Evolutionary conservation across 2,888 invertebrate species (phyloP), one percentile per base, ranked within the genome.

Genomic region (Drosophila setosimentum): DNA sequence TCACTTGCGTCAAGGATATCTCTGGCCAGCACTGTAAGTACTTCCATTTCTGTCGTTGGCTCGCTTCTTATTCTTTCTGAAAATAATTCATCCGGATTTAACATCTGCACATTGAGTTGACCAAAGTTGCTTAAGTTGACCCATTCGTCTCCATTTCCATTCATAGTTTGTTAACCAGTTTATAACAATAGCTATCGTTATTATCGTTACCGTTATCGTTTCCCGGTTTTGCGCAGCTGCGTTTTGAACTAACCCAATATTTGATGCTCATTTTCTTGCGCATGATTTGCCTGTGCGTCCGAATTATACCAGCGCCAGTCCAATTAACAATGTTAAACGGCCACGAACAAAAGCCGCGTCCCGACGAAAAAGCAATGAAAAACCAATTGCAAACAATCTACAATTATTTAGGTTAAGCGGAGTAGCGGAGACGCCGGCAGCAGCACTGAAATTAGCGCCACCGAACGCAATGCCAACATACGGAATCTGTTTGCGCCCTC

Each of bases 401-500:
- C 65, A 87, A 86, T 82, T 84, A 85, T 91, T 80, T 82, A 91
- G 91, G 90, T 91, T 82, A 89, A 87, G 77, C 84, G 70, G 74
- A 85, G 76, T 80, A 65, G 68, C 67, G 64, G 27, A 24, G 45
- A 76, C n/a, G 51, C 70, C 11, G 80, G 70, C 78, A 61, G 70
- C 60, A 62, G 59, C 57, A 76, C 79, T 72, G 83, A 84, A 76
- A 70, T 87, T 73, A 80, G 73, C 54, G 76, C 75, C 40, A 71
- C 60, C n/a, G 83, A 90, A 59, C 92, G 92, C 68, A 91, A 92
- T 78, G 91, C 87, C 72, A 91, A 87, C 74, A 83, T 91, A 80
- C 89, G 92, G 73, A 91, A 83, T 72, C 80, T 91, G 68, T 92
- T 91, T 78, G 87, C 90, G 57, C 85, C 87, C 49, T 64, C 89